Evolutionary conservation across 2,797 vertebrate species (phyloP).

Genomic region (Crenichthys baileyi): DNA sequence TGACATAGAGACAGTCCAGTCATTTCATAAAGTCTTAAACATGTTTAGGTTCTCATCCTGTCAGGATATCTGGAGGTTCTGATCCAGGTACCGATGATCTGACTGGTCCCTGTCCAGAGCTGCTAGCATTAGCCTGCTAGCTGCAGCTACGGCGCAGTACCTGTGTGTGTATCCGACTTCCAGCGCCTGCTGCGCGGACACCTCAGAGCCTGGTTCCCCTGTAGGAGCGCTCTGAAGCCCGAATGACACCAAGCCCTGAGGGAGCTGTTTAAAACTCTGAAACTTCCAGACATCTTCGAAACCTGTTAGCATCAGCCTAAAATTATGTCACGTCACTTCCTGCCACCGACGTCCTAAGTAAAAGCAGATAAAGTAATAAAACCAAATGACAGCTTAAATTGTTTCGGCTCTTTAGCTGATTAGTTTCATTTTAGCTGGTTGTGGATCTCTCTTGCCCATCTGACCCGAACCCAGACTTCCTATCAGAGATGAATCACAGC

Average conservation of each 20-base stretch:
- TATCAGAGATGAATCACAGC: neutral
- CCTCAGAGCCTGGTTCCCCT: neutral
- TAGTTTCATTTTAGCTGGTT: too few relatives aligned
- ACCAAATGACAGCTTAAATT: neutral
- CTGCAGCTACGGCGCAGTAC: conserved; percentile 12
- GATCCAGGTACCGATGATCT: neutral
- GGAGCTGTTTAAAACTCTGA: neutral
- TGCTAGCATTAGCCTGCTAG: conserved; percentile 25
- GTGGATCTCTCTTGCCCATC: too few relatives aligned
- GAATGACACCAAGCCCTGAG: neutral
- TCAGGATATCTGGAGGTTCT: neutral
- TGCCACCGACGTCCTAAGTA: conserved; percentile 32
- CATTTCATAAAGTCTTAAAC: neutral
- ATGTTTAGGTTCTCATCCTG: too few relatives aligned
- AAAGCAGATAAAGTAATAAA: neutral
- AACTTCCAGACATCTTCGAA: conserved; percentile 15
- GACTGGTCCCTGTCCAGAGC: too few relatives aligned
- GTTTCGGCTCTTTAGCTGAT: neutral
- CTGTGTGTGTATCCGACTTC: conserved; percentile 7
- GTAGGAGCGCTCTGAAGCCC: neutral
- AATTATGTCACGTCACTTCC: neutral
- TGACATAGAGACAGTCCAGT: neutral
- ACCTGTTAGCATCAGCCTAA: conserved; percentile 3
- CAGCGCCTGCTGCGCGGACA: neutral
- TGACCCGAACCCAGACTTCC: neutral